Evolutionary conservation across 2,888 invertebrate species (phyloP).

Genomic region (Apamea epomidion): DNA sequence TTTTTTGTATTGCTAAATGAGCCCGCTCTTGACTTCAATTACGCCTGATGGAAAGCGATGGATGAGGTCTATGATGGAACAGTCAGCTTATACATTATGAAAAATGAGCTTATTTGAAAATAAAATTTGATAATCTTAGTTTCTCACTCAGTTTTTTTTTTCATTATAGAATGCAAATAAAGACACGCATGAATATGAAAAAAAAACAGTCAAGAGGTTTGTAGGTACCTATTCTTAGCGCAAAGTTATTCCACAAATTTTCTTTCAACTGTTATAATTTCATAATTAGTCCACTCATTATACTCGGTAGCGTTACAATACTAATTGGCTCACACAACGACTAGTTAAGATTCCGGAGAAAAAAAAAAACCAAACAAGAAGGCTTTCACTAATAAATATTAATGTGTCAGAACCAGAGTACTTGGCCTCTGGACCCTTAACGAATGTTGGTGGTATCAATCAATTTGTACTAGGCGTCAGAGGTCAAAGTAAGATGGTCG

Average conservation of each 20-base stretch:
- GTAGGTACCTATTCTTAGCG: neutral
- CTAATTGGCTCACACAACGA: conserved; percentile 54
- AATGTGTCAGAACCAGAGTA: conserved; percentile 65
- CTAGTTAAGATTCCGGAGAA: conserved; percentile 53
- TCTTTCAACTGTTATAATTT: neutral
- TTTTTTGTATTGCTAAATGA: too few species aligned
- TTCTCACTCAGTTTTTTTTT: too few species aligned
- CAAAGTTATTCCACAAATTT: conserved; percentile 5
- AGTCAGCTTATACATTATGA: too few species aligned
- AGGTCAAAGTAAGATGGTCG: conserved; percentile 70
- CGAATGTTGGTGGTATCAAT: conserved; percentile 37
- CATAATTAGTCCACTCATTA: conserved; percentile 10
- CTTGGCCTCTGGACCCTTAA: conserved; percentile 47
- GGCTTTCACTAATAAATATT: conserved; percentile 85
- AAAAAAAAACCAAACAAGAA: conserved; percentile 64
- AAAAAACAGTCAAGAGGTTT: neutral
- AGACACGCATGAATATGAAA: neutral
- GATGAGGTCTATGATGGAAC: too few species aligned
- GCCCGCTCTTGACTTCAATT: too few species aligned
- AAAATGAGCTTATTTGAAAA: too few species aligned
- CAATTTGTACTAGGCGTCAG: conserved; percentile 43
- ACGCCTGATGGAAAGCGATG: too few species aligned
- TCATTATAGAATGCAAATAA: too few species aligned
- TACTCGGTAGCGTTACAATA: conserved; percentile 39
- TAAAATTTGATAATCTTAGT: too few species aligned